Base-by-base conservation (phyloP, 1,140 invertebrate genomes). In the Elymnias hypermnestra region DNA sequence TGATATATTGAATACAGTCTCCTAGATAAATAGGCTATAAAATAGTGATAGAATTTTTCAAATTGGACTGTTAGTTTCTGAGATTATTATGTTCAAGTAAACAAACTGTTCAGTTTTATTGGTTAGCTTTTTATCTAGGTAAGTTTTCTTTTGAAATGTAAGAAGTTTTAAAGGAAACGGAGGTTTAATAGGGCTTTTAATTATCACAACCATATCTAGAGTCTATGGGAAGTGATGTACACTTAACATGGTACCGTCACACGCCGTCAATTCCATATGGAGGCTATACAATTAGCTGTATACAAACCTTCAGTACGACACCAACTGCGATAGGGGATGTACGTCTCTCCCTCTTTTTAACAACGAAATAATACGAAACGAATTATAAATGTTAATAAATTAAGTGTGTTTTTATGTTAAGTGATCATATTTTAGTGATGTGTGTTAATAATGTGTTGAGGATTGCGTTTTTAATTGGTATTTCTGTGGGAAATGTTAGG, bases 361-460 rank as follows among this genome's bases (percentile, higher is more conserved):
- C 41, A 12, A 29, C 22, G 44, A 45, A 29, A n/a, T n/a, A 37
- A 39, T 47, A 45, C 33, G 39, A 28, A 37, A 43, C 40, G 43
- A 50, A 35, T 19, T 25, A 47, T 51, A 43, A 13, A 55, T 51
- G 31, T 15, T 37, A 22, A 9, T 41, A 35, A 29, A 21, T 23
- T 26, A 29, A 50, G 47, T 26, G 23, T 40, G 23, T 33, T 46
- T 45, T 31, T 19, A 42, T 46, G 31, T 45, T 45, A 29, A 53
- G 44, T 51, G 40, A n/a, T n/a, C 37, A 37, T 48, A 29, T 42
- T 39, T 42, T 50, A 77, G 72, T 77, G 60, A 81, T 81, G 76
- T 66, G 59, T 63, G 39, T 62, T 42, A 36, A 41, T 54, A 57
- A 63, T 63, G 45, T 57, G 41, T 62, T 64, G 45, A 43, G 54